These are phyloP conservation scores for Rhinopomastus cyanomelas DNA, from an alignment of 2,113 vertebrate species.

Conservation along the genomic window DNA sequence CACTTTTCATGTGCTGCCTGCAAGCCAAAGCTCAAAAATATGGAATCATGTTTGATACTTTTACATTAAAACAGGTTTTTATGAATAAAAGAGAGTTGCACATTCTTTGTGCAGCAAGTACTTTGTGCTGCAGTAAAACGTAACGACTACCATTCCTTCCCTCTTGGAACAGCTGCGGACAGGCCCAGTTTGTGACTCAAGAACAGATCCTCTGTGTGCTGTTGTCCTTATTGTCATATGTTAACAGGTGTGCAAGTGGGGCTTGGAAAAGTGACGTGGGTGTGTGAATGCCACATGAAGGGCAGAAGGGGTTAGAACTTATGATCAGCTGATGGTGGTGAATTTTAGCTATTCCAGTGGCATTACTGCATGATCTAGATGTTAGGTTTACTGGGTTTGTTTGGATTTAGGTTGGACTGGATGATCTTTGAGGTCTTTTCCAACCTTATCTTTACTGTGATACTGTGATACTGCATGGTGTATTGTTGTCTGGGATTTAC, in stretches of 20 bases:
- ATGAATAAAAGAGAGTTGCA: not conserved
- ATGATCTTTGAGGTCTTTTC: too few species aligned
- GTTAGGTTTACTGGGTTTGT: too few species aligned
- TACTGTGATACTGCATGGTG: not conserved
- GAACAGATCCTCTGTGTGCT: not conserved
- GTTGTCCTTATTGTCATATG: not conserved
- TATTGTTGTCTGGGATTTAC: not conserved
- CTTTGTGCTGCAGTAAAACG: not conserved
- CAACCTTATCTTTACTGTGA: too few species aligned
- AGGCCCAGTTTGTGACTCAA: not conserved
- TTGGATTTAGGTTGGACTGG: too few species aligned
- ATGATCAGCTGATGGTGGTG: rapidly evolving
- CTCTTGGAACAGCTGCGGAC: not conserved
- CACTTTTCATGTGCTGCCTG: not conserved
- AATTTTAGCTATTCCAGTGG: too few species aligned
- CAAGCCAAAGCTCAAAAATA: not conserved
- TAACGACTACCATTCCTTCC: not conserved
- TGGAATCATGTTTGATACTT: not conserved
- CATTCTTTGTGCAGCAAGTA: not conserved
- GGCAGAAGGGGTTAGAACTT: not conserved
- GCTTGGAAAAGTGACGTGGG: rapidly evolving
- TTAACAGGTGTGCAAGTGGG: not conserved
- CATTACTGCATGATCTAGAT: too few species aligned
- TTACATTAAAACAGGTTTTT: not conserved
- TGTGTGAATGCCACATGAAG: not conserved